These are phyloP conservation scores for Listronotus oregonensis DNA, from an alignment of 1,140 invertebrate species.

Conservation along the genomic window DNA sequence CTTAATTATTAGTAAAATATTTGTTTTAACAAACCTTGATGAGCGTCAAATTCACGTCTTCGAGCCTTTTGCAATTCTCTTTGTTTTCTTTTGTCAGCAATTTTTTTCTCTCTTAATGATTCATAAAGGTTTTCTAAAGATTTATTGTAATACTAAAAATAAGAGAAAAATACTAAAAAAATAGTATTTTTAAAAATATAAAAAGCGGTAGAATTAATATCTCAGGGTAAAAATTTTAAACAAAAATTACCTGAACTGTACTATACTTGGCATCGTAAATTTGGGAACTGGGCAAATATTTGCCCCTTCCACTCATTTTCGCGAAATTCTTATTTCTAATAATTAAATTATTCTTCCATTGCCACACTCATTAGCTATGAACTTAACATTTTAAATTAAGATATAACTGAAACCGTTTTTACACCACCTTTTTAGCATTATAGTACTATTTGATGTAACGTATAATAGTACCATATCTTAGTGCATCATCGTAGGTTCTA, in stretches of 20 bases:
- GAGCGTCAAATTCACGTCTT: slow-evolving; percentile 61
- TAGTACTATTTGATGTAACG: too few relatives aligned
- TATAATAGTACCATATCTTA: too few relatives aligned
- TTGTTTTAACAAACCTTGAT: slow-evolving; percentile 49
- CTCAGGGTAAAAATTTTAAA: too few relatives aligned
- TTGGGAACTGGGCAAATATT: slow-evolving; percentile 33
- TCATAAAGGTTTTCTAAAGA: slow-evolving; percentile 41
- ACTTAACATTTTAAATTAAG: too few relatives aligned
- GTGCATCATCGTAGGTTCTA: too few relatives aligned
- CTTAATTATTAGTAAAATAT: too few relatives aligned
- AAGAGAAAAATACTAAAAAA: neutral
- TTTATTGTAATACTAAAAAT: slow-evolving; percentile 38
- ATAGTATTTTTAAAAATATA: neutral
- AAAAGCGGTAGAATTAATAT: too few relatives aligned
- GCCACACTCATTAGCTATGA: neutral
- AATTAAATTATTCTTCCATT: neutral
- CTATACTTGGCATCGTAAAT: slow-evolving; percentile 37
- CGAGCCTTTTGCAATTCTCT: slow-evolving; percentile 71
- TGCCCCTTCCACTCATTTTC: slow-evolving; percentile 35
- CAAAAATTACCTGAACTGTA: slow-evolving; percentile 34
- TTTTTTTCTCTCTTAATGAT: slow-evolving; percentile 56
- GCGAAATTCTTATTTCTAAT: neutral
- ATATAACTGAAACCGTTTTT: too few relatives aligned
- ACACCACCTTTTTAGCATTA: too few relatives aligned
- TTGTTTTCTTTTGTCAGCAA: slow-evolving; percentile 71